phyloP scores from a whole-genome alignment of 2,113 vertebrate species.

The Heliornis fulica region DNA sequence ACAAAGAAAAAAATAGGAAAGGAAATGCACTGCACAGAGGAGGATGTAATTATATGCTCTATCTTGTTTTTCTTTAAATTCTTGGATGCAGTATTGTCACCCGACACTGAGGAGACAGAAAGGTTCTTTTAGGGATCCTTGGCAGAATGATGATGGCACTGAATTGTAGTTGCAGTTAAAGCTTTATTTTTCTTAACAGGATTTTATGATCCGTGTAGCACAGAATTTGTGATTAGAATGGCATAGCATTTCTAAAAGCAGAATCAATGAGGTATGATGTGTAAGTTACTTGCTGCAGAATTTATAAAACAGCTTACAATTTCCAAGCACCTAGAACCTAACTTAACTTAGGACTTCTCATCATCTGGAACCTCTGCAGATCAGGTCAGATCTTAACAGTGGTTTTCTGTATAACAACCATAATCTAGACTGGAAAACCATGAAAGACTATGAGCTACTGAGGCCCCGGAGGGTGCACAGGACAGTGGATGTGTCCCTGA shows the following conservation, averaged over 20 bases:
- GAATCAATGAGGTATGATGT: not conserved
- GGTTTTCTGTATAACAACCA: not conserved
- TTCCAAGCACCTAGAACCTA: not conserved
- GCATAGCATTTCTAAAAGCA: not conserved
- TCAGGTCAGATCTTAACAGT: not conserved
- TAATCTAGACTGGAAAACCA: not conserved
- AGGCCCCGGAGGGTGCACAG: rapidly evolving
- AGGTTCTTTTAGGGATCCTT: not conserved
- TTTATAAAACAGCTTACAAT: not conserved
- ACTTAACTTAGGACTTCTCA: no score
- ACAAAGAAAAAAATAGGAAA: not conserved
- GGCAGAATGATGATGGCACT: not conserved
- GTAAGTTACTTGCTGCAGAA: not conserved
- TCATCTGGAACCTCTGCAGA: not conserved
- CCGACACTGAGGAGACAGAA: not conserved
- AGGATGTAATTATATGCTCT: not conserved
- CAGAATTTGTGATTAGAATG: not conserved
- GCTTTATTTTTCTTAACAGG: not conserved
- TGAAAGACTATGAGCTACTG: not conserved
- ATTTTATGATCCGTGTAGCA: not conserved
- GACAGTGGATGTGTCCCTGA: rapidly evolving
- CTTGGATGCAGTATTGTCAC: not conserved
- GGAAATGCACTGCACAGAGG: not conserved
- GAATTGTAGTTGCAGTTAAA: not conserved
- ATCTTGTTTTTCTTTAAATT: not conserved